Conservation (phyloP, 2,888 invertebrate genomes). For the Torymus auratus region DNA sequence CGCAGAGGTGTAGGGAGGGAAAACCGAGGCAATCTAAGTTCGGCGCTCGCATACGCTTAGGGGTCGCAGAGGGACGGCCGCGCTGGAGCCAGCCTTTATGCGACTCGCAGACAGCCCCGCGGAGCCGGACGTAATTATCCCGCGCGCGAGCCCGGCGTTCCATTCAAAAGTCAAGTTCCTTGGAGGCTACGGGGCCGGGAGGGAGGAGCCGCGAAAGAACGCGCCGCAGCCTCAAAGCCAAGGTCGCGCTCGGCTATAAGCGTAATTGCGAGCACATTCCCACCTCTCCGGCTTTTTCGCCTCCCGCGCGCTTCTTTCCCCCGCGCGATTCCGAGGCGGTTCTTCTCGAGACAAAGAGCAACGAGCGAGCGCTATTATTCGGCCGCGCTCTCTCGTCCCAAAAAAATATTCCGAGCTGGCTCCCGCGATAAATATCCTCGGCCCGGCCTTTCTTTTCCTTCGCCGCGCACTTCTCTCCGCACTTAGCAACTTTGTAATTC, state of each 20-base stretch:
- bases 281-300: neutral
- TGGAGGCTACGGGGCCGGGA: neutral
- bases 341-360: too few species aligned
- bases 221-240: conserved; percentile 15
- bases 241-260: conserved; percentile 7
- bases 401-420: too few species aligned
- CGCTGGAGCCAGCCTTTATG: too few species aligned
- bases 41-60: neutral
- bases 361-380: too few species aligned
- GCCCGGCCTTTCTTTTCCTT: too few species aligned
- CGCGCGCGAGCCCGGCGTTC: neutral
- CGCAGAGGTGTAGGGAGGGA: too few species aligned
- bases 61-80: too few species aligned
- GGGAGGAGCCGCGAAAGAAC: neutral
- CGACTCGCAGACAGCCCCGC: neutral
- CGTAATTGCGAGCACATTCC: neutral
- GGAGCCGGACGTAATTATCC: conserved; percentile 41
- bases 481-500: too few species aligned
- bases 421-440: too few species aligned
- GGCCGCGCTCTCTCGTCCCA: too few species aligned
- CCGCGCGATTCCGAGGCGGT: neutral
- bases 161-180: neutral
- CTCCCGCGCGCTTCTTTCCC: neutral
- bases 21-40: conserved; percentile 43
- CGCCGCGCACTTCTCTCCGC: too few species aligned